Evolutionary conservation across 1,140 invertebrate species (phyloP), one percentile per base, ranked within the genome.

Genomic region (Solen grandis): DNA sequence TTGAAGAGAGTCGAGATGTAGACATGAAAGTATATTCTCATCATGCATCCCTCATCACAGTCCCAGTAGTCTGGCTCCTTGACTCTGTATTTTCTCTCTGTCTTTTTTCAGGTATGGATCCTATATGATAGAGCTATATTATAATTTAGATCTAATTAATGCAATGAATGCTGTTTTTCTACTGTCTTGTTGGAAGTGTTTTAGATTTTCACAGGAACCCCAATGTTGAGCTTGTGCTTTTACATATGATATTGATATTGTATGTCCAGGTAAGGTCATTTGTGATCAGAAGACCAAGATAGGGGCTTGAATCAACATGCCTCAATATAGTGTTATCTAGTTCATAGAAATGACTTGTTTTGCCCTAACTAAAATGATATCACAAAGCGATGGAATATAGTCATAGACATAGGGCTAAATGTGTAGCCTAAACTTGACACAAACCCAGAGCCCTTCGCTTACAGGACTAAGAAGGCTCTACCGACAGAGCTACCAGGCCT

Each of bases 201-300:
- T 68, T 1, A 69, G 22, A 38, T 60, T 78, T 1, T 50, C 63
- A 46, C 2, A 69, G 25, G 33, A 79, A 79, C 25, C 55, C 35
- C 0, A 46, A 16, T 14, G 76, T 79, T n/a, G 52, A 69, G 31
- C 70, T 79, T 3, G 65, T 55, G 33, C 29, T 66, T 38, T 69
- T 70, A 29, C 65, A 60, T 31, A 57, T 78, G 33, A 57, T 57
- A 2, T 13, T 1, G 8, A 79, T 69, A 57, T 70, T 54, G 25
- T 63, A 14, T 31, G 60, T 8, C 60, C 60, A 63, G 29, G 60
- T 63, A 8, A 22, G 22, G 27, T 63, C 60, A 29, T 63, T 13
- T 13, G 57, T 31, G 5, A 63, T 63, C 5, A 63, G 31, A 14
- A 63, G 33, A 5, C 27, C 10, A 29, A 63, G 60, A 22, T 63